Conservation (phyloP, 2,888 invertebrate genomes). For the Herminia tarsipennalis region DNA sequence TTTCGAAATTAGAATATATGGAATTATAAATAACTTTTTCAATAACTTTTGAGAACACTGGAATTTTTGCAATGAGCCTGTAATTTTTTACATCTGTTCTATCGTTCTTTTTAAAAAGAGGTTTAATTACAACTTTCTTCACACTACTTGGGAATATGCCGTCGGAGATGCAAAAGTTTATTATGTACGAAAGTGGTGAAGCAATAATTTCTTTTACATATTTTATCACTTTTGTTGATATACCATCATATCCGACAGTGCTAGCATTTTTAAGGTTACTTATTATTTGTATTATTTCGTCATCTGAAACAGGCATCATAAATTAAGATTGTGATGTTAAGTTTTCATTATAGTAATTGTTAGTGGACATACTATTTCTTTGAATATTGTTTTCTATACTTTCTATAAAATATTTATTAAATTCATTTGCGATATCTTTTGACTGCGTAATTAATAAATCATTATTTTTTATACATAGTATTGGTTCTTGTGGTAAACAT, state of each 20-base stretch:
- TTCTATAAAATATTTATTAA: conserved; percentile 1
- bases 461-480: background rate
- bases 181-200: background rate
- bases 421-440: conserved; percentile 1
- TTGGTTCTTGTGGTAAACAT: background rate
- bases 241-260: background rate
- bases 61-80: no score
- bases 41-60: no score
- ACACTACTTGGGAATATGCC: no score
- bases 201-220: background rate
- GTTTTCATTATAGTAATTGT: background rate
- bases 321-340: background rate
- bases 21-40: no score
- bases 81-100: no score
- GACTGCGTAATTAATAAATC: background rate
- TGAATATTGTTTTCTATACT: background rate
- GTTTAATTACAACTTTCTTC: no score
- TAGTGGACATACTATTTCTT: background rate
- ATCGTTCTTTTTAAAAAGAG: no score
- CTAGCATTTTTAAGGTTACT: background rate
- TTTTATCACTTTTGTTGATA: background rate
- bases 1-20: no score
- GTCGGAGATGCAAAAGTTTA: no score
- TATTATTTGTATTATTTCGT: background rate
- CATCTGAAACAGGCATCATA: background rate